These are phyloP conservation scores for Trididemnum clinides DNA, from an alignment of 23 tunicate species.

Conservation along the genomic window DNA sequence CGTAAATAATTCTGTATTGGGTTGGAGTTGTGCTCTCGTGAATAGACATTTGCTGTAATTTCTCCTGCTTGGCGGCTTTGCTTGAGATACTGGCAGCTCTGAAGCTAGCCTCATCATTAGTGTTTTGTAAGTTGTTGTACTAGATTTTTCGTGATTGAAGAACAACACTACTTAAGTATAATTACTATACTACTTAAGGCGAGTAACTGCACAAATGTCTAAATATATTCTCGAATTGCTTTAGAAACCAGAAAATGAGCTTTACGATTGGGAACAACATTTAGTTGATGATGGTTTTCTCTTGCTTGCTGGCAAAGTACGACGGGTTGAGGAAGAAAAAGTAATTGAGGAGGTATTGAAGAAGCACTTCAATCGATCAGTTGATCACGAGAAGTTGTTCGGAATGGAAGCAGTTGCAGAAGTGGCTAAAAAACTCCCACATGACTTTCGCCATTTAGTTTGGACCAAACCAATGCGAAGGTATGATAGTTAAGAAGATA, in stretches of 20 bases:
- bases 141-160: no score
- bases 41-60: no score
- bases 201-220: no score
- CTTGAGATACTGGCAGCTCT: no score
- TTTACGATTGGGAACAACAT: slow-evolving; percentile 88
- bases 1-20: no score
- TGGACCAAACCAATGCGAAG: slow-evolving; percentile 94
- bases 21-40: no score
- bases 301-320: slow-evolving; percentile 78
- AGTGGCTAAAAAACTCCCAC: slow-evolving; percentile 14
- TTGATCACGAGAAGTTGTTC: slow-evolving; percentile 54
- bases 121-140: no score
- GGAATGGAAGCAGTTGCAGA: slow-evolving; percentile 22
- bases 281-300: slow-evolving; percentile 89
- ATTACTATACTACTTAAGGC: no score
- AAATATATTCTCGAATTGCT: background rate
- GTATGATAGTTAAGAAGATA: no score
- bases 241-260: background rate
- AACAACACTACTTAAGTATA: no score
- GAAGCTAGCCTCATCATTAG: no score
- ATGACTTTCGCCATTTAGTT: slow-evolving; percentile 74
- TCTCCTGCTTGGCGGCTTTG: no score
- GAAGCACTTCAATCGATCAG: slow-evolving; percentile 57
- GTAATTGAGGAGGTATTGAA: slow-evolving; percentile 70
- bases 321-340: slow-evolving; percentile 79